Base-by-base conservation (phyloP, 2,888 invertebrate genomes). In the Argyresthia goedartella region DNA sequence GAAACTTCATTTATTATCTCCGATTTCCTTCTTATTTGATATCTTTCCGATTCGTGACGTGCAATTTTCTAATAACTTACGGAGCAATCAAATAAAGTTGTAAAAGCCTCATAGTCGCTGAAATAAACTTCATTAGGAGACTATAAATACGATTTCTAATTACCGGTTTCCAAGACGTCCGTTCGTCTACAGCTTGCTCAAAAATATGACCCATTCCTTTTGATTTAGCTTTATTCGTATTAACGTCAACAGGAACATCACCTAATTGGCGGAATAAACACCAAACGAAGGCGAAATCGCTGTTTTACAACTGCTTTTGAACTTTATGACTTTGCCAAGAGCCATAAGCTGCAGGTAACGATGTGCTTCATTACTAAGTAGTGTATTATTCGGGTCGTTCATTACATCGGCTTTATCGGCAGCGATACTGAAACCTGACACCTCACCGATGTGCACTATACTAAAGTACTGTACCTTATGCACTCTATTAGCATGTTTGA, bases 321-420 rank as follows among this genome's bases (percentile, higher is more conserved):
- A 59, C 61, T 74, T 76, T 73, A 76, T 61, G 71, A 65, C 62
- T 63, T 54, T 56, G 61, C 64, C 65, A 69, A 71, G 65, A 64
- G 66, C 66, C 67, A 69, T 74, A 71, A 71, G 66, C 65, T 64
- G 55, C 56, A 60, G 65, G 70, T 74, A 73, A 77, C 70, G 71
- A 73, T 65, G 73, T 73, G 63, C 69, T 74, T 74, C 71, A 69
- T 74, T 72, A 73, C 76, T 71, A 66, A 73, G 69, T 73, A 65
- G 65, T 70, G 56, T 72, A 67, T 72, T 72, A 79, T 76, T 76
- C 74, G 74, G 65, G 65, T 61, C 58, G 55, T 59, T 62, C 63
- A 62, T 68, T 41, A n/a, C 25, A 14, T 42, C 14, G 49, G 39
- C 35, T 14, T 49, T 41, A 36, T 41, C 25, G 13, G 47, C 11